Conservation (phyloP, 1,140 invertebrate species). For the Pentalonia nigronervosa region DNA sequence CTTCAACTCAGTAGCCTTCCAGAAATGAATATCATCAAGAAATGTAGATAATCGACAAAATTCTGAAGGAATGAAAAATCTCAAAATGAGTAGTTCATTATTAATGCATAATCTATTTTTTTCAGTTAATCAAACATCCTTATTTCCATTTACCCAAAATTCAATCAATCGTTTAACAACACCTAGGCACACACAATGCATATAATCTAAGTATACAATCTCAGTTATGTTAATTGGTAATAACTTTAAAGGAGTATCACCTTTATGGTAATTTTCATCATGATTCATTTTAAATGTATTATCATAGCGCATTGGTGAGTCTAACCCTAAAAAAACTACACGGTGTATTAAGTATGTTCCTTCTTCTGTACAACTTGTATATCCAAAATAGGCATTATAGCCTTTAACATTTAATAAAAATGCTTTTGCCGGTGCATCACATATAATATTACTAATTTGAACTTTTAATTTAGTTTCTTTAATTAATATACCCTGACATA, state of each 20-base stretch:
- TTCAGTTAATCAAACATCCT: neutral
- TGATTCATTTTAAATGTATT: neutral
- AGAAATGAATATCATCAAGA: constrained; percentile 1
- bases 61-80: neutral
- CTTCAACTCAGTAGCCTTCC: neutral
- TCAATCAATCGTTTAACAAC: neutral
- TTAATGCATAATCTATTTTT: neutral
- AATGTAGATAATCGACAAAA: neutral
- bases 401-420: constrained; percentile 33
- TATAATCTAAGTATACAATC: too few relatives aligned
- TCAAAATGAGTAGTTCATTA: neutral
- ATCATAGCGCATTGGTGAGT: neutral
- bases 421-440: constrained; percentile 16
- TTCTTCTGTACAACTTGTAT: constrained; percentile 3
- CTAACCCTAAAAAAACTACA: neutral
- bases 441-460: neutral
- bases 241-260: neutral
- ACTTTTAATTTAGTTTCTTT: neutral
- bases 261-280: constrained; percentile 33
- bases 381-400: constrained; percentile 6
- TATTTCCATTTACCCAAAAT: constrained; percentile 19
- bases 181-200: constrained; percentile 5
- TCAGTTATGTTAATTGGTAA: constrained; percentile 13
- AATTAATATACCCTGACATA: neutral
- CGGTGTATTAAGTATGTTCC: neutral